Evolutionary conservation across 2,797 vertebrate species (phyloP).

Genomic region (Coilia nasus): DNA sequence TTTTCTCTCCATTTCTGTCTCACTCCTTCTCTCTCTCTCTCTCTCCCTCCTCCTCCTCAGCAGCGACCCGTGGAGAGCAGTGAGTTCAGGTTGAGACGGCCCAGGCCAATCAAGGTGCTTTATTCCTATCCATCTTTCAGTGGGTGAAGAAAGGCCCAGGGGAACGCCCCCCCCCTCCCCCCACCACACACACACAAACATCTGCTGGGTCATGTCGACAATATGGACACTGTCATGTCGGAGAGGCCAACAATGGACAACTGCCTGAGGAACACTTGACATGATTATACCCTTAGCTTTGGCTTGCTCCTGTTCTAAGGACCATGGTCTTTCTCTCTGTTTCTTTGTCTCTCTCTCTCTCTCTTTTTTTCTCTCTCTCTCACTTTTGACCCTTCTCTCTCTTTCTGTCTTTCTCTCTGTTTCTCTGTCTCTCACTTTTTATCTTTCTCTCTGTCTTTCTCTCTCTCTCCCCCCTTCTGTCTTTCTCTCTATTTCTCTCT

Average conservation of each 20-base stretch:
- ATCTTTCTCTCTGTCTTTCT: too few species aligned
- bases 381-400: neutral
- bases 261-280: constrained; percentile 82
- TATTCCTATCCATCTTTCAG: constrained; percentile 74
- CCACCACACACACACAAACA: too few species aligned
- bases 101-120: constrained; percentile 70
- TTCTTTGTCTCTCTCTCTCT: neutral
- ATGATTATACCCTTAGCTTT: constrained; percentile 74
- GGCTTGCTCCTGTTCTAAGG: constrained; percentile 70
- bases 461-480: too few species aligned
- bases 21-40: too few species aligned
- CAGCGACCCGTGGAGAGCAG: neutral
- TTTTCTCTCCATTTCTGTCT: too few species aligned
- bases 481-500: too few species aligned
- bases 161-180: constrained; percentile 9
- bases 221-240: constrained; percentile 80
- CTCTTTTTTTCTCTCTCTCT: neutral
- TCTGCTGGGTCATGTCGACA: constrained; percentile 83
- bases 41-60: neutral
- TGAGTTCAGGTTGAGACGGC: neutral
- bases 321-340: constrained; percentile 31
- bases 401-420: too few species aligned
- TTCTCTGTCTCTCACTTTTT: too few species aligned
- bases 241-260: constrained; percentile 77
- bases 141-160: constrained; percentile 66